Percentiles rank a stretch among this genome's conserved stretches.
Conservation (phyloP, 2,888 invertebrate genomes). For the Blastobasis adustella region DNA sequence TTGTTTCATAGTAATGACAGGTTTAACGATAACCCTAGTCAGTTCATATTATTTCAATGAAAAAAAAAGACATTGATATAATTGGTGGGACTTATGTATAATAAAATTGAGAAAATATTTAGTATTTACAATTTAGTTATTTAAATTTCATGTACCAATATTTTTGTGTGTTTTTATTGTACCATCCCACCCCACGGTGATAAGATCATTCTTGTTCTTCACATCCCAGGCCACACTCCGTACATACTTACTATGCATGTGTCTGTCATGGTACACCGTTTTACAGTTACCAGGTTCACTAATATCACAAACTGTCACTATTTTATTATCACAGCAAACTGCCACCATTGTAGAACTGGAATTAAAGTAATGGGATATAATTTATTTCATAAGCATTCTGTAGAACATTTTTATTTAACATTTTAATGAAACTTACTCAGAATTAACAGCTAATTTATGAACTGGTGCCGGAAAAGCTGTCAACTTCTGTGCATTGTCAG, state of each 20-base stretch:
- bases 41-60: too few relatives aligned
- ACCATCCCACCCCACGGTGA: conserved; percentile 76
- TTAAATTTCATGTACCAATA: not conserved
- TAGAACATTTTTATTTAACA: not conserved
- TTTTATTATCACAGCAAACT: conserved; percentile 62
- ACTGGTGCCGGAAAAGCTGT: conserved; percentile 53
- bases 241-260: conserved; percentile 62
- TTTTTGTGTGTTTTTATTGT: conserved; percentile 52
- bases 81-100: too few relatives aligned
- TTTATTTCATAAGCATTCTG: not conserved
- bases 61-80: too few relatives aligned
- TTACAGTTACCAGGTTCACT: conserved; percentile 25
- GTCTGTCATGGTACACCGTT: conserved; percentile 44
- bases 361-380: conserved; percentile 8
- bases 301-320: conserved; percentile 50
- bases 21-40: too few relatives aligned
- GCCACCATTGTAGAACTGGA: conserved; percentile 49
- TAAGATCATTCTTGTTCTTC: conserved; percentile 41
- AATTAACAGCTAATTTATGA: conserved; percentile 44
- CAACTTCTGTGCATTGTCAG: conserved; percentile 28
- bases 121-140: too few relatives aligned
- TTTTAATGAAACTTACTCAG: conserved; percentile 37
- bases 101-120: too few relatives aligned
- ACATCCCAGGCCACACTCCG: conserved; percentile 71
- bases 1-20: too few relatives aligned